Evolutionary conservation across 2,797 vertebrate genomes (phyloP).

Genomic region (Setipinna tenuifilis): DNA sequence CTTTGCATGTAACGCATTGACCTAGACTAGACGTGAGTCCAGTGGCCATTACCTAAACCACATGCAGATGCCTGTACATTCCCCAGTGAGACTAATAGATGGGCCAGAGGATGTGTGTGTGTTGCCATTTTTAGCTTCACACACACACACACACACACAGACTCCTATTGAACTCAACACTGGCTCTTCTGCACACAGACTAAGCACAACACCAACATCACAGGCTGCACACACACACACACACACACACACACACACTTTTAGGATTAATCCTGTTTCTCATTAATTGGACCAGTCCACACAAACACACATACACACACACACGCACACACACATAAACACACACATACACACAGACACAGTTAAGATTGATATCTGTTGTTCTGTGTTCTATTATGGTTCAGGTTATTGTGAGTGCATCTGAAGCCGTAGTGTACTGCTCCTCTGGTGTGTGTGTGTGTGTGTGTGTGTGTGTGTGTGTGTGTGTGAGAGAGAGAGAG

Average conservation of each 20-base stretch:
- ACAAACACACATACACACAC: neutral
- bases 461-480: no score
- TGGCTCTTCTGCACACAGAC: neutral
- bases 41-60: neutral
- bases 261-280: no score
- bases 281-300: no score
- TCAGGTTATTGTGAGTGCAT: neutral
- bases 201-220: neutral
- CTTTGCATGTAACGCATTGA: neutral
- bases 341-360: slow-evolving; percentile 35
- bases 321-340: slow-evolving; percentile 44
- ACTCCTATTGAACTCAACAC: neutral
- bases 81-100: neutral
- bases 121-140: slow-evolving; percentile 54
- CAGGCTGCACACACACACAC: neutral
- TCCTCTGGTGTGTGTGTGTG: slow-evolving; percentile 55
- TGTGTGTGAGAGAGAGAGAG: no score
- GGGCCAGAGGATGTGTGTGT: neutral
- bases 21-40: neutral
- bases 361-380: neutral
- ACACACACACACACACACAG: neutral
- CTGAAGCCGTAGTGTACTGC: neutral
- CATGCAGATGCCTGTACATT: neutral
- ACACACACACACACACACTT: neutral
- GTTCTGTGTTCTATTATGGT: neutral